Conservation (phyloP, 1,140 invertebrate species). For the Temnothorax longispinosus region DNA sequence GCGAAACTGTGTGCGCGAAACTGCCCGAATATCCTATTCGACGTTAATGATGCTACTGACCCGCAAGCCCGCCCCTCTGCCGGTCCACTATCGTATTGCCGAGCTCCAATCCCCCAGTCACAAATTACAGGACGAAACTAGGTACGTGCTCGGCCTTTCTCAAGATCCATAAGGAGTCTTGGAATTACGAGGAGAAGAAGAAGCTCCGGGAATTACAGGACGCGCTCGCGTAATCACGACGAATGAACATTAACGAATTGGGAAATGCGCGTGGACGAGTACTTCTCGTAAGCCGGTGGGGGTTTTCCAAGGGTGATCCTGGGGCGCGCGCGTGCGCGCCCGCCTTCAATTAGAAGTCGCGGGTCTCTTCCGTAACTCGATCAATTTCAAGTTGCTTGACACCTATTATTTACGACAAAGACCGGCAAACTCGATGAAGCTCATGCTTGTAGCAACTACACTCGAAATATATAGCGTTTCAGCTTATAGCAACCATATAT, state of each 20-base stretch:
- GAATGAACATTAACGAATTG: conserved; percentile 58
- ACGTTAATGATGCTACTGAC: conserved; percentile 74
- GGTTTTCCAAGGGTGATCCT: not conserved
- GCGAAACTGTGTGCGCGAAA: conserved; percentile 64
- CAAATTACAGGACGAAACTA: conserved; percentile 65
- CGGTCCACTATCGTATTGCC: conserved; percentile 64
- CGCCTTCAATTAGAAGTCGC: conserved; percentile 42
- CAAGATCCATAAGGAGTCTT: conserved; percentile 50
- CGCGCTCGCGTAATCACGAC: conserved; percentile 40
- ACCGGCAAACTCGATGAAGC: not conserved
- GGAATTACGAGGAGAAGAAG: conserved; percentile 40
- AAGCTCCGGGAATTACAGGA: conserved; percentile 53
- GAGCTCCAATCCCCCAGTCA: conserved; percentile 57
- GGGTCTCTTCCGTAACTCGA: conserved; percentile 29
- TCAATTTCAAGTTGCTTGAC: conserved; percentile 12
- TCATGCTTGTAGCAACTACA: not conserved
- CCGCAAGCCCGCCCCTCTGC: conserved; percentile 28
- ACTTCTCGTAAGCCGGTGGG: conserved; percentile 17
- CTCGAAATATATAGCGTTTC: not conserved
- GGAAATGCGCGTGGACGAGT: not conserved
- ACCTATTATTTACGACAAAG: conserved; percentile 38
- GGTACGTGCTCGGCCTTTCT: conserved; percentile 60
- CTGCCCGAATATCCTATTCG: conserved; percentile 68
- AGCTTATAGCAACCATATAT: not conserved
- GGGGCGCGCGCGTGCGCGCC: too few relatives aligned